Conservation (phyloP, 2,888 invertebrate genomes). For the Macropis europaea region DNA sequence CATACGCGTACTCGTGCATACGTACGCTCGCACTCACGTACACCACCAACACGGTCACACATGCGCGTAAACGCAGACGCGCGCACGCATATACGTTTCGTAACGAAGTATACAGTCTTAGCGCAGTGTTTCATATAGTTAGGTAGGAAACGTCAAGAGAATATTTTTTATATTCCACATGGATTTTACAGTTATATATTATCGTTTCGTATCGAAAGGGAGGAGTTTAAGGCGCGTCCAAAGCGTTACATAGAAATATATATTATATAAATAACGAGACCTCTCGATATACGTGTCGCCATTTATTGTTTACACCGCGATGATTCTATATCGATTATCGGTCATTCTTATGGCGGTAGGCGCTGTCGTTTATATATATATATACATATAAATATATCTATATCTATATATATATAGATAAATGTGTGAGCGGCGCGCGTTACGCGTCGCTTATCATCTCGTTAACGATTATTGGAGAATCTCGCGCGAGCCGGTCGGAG, state of each 20-base stretch:
- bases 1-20: background rate
- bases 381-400: constrained; percentile 34
- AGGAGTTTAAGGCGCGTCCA: constrained; percentile 59
- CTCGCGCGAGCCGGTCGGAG: constrained; percentile 24
- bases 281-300: constrained; percentile 62
- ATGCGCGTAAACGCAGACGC: constrained; percentile 2
- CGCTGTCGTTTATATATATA: constrained; percentile 55
- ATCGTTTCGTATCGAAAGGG: constrained; percentile 65
- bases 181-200: constrained; percentile 69
- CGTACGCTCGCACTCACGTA: background rate
- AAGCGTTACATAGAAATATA: constrained; percentile 60
- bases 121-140: constrained; percentile 71
- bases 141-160: constrained; percentile 72
- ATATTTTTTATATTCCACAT: constrained; percentile 77
- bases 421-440: constrained; percentile 17
- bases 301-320: constrained; percentile 63
- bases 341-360: constrained; percentile 58
- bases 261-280: constrained; percentile 42
- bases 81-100: constrained; percentile 47
- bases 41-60: background rate
- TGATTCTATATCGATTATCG: constrained; percentile 58
- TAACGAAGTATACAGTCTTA: constrained; percentile 67
- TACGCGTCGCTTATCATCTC: constrained; percentile 55
- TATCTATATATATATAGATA: constrained; percentile 21
- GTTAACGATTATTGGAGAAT: constrained; percentile 59